Conservation (phyloP, 2,888 invertebrate species). For the Andrena hattorfiana region DNA sequence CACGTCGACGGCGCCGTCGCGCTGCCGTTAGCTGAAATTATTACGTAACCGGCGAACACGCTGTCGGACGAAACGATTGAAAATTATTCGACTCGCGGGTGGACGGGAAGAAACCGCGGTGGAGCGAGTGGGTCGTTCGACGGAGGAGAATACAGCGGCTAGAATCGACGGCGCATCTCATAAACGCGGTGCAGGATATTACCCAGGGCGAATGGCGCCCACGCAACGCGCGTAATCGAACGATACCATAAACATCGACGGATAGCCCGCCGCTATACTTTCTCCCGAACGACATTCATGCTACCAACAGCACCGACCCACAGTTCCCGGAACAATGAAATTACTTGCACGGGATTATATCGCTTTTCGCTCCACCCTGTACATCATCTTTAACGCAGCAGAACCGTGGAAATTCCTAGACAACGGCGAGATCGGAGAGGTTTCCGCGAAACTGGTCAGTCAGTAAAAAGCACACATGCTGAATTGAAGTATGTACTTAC, state of each 20-base stretch:
- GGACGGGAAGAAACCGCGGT: no score
- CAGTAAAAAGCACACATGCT: no score
- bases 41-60: background rate
- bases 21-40: background rate
- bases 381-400: no score
- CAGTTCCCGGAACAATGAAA: slow-evolving; percentile 52
- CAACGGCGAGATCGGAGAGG: no score
- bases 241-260: slow-evolving; percentile 67
- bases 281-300: background rate
- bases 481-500: no score
- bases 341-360: slow-evolving; percentile 31
- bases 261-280: slow-evolving; percentile 39
- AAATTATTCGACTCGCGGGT: no score
- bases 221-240: slow-evolving; percentile 68
- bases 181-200: slow-evolving; percentile 55
- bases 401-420: no score
- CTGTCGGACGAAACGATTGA: no score
- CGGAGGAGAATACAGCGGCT: slow-evolving; percentile 15
- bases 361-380: background rate
- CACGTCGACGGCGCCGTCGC: background rate
- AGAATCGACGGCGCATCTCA: slow-evolving; percentile 37
- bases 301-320: slow-evolving; percentile 10
- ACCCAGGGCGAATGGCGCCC: slow-evolving; percentile 46
- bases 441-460: no score
- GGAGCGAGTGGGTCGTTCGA: slow-evolving; percentile 11